Evolutionary conservation across 2,888 invertebrate species (phyloP).

Genomic region (Drosophila melanosoma): DNA sequence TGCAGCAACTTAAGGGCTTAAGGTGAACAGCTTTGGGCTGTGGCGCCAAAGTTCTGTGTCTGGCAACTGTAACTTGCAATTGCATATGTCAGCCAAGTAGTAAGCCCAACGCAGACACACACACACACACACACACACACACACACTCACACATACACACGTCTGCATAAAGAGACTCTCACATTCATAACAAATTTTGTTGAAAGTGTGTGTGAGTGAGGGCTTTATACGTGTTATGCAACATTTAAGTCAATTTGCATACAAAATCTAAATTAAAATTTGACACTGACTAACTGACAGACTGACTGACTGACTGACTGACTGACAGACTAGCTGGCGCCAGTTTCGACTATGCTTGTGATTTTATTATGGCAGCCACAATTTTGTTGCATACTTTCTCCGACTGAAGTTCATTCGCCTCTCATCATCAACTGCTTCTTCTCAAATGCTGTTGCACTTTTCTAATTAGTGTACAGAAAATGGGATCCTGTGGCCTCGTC

Average conservation of each 20-base stretch:
- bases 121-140: slow-evolving; percentile 2
- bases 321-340: slow-evolving; percentile 17
- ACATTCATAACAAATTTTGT: slow-evolving; percentile 63
- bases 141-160: slow-evolving; percentile 1
- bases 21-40: slow-evolving; percentile 40
- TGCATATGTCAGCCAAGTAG: slow-evolving; percentile 54
- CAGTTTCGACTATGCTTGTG: not conserved
- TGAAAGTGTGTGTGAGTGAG: slow-evolving; percentile 7
- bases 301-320: slow-evolving; percentile 27
- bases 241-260: slow-evolving; percentile 74
- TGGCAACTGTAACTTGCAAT: slow-evolving; percentile 47
- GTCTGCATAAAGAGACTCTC: slow-evolving; percentile 6
- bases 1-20: slow-evolving; percentile 63
- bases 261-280: slow-evolving; percentile 73
- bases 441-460: slow-evolving; percentile 20
- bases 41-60: slow-evolving; percentile 45
- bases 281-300: slow-evolving; percentile 44
- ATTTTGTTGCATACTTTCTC: slow-evolving; percentile 38
- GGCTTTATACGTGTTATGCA: slow-evolving; percentile 58
- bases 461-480: slow-evolving; percentile 27
- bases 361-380: slow-evolving; percentile 37
- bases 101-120: slow-evolving; percentile 46
- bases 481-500: slow-evolving; percentile 1
- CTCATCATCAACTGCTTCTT: not conserved
- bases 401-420: slow-evolving; percentile 36